These are phyloP conservation scores for Anseranas semipalmata DNA, from an alignment of 2,113 vertebrate species.

Conservation along the genomic window DNA sequence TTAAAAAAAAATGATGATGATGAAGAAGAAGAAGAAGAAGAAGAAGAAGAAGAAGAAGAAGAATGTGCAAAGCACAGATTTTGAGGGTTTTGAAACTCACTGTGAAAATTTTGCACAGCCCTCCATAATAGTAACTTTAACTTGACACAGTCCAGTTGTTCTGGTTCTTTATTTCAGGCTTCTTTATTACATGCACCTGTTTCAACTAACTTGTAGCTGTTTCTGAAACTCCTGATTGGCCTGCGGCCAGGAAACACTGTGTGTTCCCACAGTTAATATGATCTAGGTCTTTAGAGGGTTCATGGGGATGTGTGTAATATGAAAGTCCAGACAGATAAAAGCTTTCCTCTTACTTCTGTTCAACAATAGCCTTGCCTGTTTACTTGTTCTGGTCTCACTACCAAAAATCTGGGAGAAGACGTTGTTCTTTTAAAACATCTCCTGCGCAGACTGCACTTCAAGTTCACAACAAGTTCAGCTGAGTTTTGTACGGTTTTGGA, in stretches of 20 bases:
- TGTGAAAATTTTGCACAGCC: slow-evolving; percentile 46
- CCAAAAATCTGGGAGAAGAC: neutral
- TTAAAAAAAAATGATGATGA: neutral
- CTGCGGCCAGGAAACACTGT: slow-evolving; percentile 35
- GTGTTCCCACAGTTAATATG: slow-evolving; percentile 66
- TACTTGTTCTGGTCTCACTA: neutral
- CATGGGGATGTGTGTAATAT: slow-evolving; percentile 26
- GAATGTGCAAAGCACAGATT: neutral
- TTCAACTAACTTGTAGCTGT: slow-evolving; percentile 60
- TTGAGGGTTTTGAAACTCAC: slow-evolving; percentile 15
- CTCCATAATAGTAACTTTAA: slow-evolving; percentile 53
- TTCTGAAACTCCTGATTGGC: slow-evolving; percentile 66
- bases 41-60: neutral
- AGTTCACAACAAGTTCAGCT: slow-evolving; percentile 38
- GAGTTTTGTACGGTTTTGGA: slow-evolving; percentile 43
- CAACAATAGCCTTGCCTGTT: slow-evolving; percentile 3
- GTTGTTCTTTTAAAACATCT: neutral
- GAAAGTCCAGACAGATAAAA: slow-evolving; percentile 66
- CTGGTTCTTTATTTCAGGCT: slow-evolving; percentile 70
- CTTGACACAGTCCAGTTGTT: slow-evolving; percentile 71
- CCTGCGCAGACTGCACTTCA: neutral
- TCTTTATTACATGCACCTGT: slow-evolving; percentile 77
- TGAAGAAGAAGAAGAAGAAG: neutral
- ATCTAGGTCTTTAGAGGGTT: slow-evolving; percentile 51
- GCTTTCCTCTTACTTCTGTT: slow-evolving; percentile 9